These are phyloP conservation scores for Crotalus tigris DNA, from an alignment of 2,113 vertebrate species.

Conservation along the genomic window DNA sequence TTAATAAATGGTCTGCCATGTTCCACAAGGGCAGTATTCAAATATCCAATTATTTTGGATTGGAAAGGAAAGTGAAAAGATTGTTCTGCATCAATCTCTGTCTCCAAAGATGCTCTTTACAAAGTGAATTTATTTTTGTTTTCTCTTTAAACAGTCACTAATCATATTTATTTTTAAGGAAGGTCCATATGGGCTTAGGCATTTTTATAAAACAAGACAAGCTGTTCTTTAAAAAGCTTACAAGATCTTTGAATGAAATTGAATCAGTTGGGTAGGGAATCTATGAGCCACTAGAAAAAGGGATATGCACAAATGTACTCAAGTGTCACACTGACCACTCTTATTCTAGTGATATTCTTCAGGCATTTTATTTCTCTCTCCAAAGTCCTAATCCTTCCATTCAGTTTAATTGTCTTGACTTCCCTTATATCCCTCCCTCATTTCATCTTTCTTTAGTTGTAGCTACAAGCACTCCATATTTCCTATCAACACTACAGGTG, in stretches of 20 bases:
- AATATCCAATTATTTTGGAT: not conserved
- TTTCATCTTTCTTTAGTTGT: not conserved
- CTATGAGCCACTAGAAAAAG: not conserved
- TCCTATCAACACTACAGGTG: not conserved
- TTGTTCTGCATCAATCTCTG: not conserved
- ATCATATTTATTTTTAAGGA: not conserved
- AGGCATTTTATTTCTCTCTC: not conserved
- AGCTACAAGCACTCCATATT: not conserved
- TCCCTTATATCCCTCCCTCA: not conserved
- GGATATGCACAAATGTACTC: not conserved
- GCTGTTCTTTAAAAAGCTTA: not conserved
- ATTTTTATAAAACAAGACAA: not conserved
- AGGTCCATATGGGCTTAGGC: not conserved
- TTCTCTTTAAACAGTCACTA: not conserved
- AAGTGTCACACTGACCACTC: not conserved
- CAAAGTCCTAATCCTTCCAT: not conserved
- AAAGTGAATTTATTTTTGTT: not conserved
- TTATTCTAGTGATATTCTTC: not conserved
- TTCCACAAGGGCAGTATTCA: not conserved
- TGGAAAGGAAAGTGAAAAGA: not conserved
- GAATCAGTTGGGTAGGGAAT: not conserved
- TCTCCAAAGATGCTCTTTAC: not conserved
- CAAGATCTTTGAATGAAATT: not conserved
- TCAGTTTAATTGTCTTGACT: not conserved
- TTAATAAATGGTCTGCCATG: not conserved